phyloP scores from a whole-genome alignment of 2,888 invertebrate species.

The Clusia tigrina region DNA sequence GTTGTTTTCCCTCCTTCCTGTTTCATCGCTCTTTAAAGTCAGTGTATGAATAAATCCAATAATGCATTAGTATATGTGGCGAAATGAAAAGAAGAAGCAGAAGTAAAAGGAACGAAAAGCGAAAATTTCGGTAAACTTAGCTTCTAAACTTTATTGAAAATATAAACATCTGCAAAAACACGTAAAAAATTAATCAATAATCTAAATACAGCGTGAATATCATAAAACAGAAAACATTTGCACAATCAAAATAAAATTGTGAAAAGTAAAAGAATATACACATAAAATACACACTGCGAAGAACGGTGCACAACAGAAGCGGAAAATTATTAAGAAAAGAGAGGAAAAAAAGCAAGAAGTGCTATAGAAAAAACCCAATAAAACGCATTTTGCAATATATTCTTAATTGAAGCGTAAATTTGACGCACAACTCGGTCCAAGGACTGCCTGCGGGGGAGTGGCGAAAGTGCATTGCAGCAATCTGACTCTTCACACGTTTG shows the following conservation, averaged over 20 bases:
- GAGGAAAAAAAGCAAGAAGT: not conserved
- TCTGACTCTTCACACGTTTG: not conserved
- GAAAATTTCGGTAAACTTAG: slow-evolving; percentile 2
- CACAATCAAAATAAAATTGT: slow-evolving; percentile 14
- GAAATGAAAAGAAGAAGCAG: slow-evolving; percentile 13
- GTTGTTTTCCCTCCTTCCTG: not conserved
- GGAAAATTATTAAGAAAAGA: slow-evolving; percentile 13
- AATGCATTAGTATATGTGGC: slow-evolving; percentile 16
- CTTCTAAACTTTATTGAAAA: not conserved
- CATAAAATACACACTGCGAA: slow-evolving; percentile 20
- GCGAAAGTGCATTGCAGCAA: not conserved
- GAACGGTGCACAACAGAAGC: slow-evolving; percentile 13
- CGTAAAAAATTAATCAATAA: no score
- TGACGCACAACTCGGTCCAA: not conserved
- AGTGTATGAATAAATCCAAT: slow-evolving; percentile 26
- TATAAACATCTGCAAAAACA: not conserved
- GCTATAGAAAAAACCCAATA: not conserved
- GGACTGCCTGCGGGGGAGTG: not conserved
- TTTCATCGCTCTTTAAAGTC: slow-evolving; percentile 10
- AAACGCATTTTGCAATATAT: not conserved
- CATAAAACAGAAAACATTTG: not conserved
- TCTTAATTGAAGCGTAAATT: not conserved
- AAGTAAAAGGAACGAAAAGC: slow-evolving; percentile 7
- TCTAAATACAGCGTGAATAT: no score
- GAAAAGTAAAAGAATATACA: slow-evolving; percentile 18